Percentiles rank a stretch among this genome's conserved stretches.
phyloP scores from a whole-genome alignment of 2,797 vertebrate genomes.

The Chiloscyllium punctatum region DNA sequence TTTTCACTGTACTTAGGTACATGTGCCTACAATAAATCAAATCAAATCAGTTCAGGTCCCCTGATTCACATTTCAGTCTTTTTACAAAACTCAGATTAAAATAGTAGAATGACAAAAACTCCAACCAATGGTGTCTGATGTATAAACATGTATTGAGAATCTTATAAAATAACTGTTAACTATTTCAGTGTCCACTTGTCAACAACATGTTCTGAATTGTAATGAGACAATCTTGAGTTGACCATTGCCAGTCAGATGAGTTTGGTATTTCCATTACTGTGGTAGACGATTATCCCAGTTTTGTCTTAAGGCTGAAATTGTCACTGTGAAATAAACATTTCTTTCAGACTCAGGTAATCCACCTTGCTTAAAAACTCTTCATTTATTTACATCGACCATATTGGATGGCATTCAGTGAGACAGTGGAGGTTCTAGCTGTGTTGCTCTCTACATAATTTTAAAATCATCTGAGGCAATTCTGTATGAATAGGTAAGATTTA shows the following conservation, averaged over 20 bases:
- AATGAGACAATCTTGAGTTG: background rate
- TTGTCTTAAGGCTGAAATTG: background rate
- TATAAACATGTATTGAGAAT: background rate
- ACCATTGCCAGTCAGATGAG: background rate
- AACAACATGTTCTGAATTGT: background rate
- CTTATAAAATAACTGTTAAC: background rate
- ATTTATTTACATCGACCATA: background rate
- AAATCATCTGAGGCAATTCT: too few species aligned
- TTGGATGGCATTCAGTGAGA: too few species aligned
- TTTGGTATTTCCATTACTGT: background rate
- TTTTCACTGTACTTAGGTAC: too few species aligned
- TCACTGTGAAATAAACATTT: background rate
- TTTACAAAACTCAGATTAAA: background rate
- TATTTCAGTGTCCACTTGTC: background rate
- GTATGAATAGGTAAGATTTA: too few species aligned
- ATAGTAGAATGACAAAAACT: too few species aligned
- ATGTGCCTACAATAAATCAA: too few species aligned
- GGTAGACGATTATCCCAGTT: background rate
- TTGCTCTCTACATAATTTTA: too few species aligned
- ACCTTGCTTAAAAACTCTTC: background rate
- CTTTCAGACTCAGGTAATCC: background rate
- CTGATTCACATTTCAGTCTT: background rate
- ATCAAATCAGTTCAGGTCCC: background rate
- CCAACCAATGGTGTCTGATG: background rate
- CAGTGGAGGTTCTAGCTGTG: too few species aligned